Base-by-base conservation (phyloP, 2,888 invertebrate genomes). In the Monoplex corrugatus region DNA sequence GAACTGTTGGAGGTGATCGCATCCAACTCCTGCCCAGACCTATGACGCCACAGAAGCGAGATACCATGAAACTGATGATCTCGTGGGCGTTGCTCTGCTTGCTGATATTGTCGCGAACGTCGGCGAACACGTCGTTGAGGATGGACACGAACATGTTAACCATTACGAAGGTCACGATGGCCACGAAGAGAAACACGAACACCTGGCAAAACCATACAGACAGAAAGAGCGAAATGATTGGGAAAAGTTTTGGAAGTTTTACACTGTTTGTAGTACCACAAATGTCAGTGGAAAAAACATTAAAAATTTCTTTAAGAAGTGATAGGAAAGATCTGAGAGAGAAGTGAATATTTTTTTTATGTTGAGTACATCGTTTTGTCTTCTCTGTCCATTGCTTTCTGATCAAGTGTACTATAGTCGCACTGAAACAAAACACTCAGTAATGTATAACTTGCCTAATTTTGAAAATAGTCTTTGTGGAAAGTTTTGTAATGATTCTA, bases 71-170 rank as follows among this genome's bases (percentile, higher is more conserved):
- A 85, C 95, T 94, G 6, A 96, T 95, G 89, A 96, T 95, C 91
- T 96, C 96, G 91, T 95, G 95, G 88, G 96, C 96, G 91, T 96
- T 96, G 88, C 92, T 91, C 90, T 95, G 95, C 89, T 94, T 94
- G 57, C 89, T 91, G 87, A 94, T 90, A 91, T 96, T 95, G 38
- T 91, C 92, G 19, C 95, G 91, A 32, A 96, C 95, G 5, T 90
- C 90, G 23, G 94, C 90, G 92, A 96, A 96, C 2, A 95, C 93
- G 88, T 96, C 96, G 89, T 95, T 95, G 35, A 96, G 94, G 91
- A 96, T 96, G 63, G 95, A 95, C 68, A 96, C 92, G 92, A 96
- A 95, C 96, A 96, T 96, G 93, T 96, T 96, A 89, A 96, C 93
- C 57, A 96, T 93, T 90, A 96, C 95, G 92, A 95, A 96, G 78